Conservation (phyloP, 2,113 vertebrate species). For the Aegithalos caudatus region DNA sequence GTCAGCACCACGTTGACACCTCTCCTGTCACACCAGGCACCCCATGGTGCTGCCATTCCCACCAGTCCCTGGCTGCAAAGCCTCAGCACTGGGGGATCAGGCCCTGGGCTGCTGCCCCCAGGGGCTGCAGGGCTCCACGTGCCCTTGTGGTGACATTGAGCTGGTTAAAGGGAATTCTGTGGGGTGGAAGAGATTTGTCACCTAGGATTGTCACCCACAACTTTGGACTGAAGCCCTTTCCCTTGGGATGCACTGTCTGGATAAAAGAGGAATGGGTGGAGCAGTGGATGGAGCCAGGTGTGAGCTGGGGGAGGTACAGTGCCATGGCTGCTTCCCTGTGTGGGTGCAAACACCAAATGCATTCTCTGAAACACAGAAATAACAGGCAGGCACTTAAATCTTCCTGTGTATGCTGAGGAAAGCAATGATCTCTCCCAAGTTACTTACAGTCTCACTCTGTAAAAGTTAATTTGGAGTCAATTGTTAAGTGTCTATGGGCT, state of each 20-base stretch:
- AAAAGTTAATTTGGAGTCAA: neutral
- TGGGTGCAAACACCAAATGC: neutral
- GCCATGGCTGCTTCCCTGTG: rapidly evolving
- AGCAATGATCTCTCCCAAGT: neutral
- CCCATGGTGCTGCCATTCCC: neutral
- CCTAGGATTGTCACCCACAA: neutral
- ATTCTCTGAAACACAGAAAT: neutral
- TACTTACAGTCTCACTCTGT: neutral
- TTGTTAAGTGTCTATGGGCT: neutral
- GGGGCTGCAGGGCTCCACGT: neutral
- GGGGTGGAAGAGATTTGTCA: neutral
- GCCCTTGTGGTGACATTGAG: constrained; percentile 58
- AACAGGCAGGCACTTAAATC: neutral
- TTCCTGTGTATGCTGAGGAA: neutral
- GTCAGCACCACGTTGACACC: constrained; percentile 57
- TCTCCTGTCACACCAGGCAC: neutral
- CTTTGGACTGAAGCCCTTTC: neutral
- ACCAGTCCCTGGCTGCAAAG: neutral
- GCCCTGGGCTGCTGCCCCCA: neutral
- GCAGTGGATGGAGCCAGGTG: neutral
- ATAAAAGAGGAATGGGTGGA: neutral
- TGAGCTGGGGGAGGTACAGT: neutral
- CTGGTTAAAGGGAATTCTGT: neutral
- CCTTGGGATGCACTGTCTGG: neutral
- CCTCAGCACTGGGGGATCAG: neutral